Evolutionary conservation across 2,113 vertebrate genomes (phyloP), one percentile per base, ranked within the genome.

Genomic region (Stictonetta naevosa): DNA sequence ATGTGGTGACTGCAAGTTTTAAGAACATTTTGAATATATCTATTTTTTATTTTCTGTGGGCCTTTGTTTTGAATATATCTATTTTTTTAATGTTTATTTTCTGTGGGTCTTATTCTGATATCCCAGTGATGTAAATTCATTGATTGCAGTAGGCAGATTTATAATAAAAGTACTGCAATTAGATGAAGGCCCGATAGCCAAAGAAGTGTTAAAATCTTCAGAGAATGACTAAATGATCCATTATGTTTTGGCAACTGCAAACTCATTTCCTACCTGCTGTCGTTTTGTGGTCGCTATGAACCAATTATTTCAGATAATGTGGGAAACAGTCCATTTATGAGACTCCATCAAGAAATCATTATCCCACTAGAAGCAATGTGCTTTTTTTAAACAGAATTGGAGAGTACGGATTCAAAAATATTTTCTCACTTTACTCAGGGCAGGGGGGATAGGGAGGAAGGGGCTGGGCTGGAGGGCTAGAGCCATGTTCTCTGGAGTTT

Each of bases 211-310:
- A 75, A 90, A 91, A 31, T 73, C 67, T 91, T 93, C 74, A 25
- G 21, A 93, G 91, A 91, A 95, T 53, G 67, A 92, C 48, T 94
- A 63, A 96, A 91, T 68, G 91, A 95, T 84, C 87, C 77, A 93
- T 96, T 88, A 94, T 60, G 26, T 90, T 94, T 90, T 96, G 82
- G 73, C 92, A 96, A 67, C 31, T 84, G 83, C 60, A 88, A 44
- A 34, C 78, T 92, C 85, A 93, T 94, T 96, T 96, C 90, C 94
- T 97, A 96, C 91, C 90, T 97, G 94, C 81, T 96, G 95, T 83
- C 55, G 2, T 80, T 90, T 92, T 80, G 76, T 92, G 86, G 73
- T 92, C 3, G 28, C 90, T 92, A 72, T 40, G 82, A 90, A 83
- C 59, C 78, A 94, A 95, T 96, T 95, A 96, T 95, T 97, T 91